Percentiles rank a stretch among this genome's conserved stretches.
phyloP scores from a whole-genome alignment of 2,888 invertebrate species.

The Marasmarcha lunaedactyla region DNA sequence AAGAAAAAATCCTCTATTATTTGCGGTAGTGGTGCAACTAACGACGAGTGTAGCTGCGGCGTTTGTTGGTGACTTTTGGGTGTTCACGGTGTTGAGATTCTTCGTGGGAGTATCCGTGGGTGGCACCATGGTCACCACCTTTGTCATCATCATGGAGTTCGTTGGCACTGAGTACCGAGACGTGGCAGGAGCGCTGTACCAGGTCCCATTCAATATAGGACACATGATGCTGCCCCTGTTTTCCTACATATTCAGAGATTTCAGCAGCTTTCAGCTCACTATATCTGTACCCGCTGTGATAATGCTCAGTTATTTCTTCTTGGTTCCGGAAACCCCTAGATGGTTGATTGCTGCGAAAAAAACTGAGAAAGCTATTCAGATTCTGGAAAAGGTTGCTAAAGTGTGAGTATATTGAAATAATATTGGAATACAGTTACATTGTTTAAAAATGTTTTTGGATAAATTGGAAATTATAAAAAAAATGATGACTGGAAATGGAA shows the following conservation, averaged over 20 bases:
- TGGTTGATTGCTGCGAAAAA: conserved; percentile 81
- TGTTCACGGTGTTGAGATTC: conserved; percentile 76
- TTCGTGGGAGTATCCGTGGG: conserved; percentile 81
- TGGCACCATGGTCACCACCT: conserved; percentile 81
- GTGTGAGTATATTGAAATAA: conserved; percentile 30
- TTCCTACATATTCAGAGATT: conserved; percentile 74
- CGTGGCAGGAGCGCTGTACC: conserved; percentile 73
- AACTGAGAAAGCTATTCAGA: conserved; percentile 72
- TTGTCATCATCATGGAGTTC: conserved; percentile 75
- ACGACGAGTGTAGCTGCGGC: conserved; percentile 76
- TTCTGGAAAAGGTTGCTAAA: conserved; percentile 76
- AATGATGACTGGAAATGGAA: too few species aligned
- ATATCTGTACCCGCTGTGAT: conserved; percentile 72
- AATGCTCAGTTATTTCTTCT: conserved; percentile 73
- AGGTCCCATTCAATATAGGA: conserved; percentile 77
- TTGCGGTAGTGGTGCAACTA: conserved; percentile 79
- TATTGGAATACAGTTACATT: too few species aligned
- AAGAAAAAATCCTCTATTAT: conserved; percentile 77
- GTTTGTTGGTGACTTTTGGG: conserved; percentile 70
- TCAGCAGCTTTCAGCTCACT: conserved; percentile 74
- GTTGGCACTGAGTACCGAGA: conserved; percentile 71
- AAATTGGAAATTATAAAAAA: too few species aligned
- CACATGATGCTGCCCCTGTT: conserved; percentile 74
- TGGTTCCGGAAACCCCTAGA: conserved; percentile 83
- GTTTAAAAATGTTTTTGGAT: too few species aligned